Conservation (phyloP, 1,140 invertebrate species). For the Luehdorfia chinensis region DNA sequence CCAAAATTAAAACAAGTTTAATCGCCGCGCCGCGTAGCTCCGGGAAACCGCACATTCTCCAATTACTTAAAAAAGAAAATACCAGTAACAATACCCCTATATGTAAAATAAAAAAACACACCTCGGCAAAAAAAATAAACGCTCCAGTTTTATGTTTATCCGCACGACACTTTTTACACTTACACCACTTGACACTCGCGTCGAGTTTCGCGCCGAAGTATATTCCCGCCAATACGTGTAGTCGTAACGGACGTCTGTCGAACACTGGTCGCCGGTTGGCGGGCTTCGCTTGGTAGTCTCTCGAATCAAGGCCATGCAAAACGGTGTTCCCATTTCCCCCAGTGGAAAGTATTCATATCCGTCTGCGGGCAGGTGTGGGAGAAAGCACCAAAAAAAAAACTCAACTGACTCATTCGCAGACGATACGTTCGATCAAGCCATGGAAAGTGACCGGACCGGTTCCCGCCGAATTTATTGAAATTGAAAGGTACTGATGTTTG, state of each 20-base stretch:
- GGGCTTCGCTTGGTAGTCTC: conserved; percentile 30
- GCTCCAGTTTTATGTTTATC: conserved; percentile 61
- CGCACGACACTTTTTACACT: conserved; percentile 34
- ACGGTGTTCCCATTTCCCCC: conserved; percentile 69
- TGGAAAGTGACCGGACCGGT: conserved; percentile 70
- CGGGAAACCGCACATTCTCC: conserved; percentile 1
- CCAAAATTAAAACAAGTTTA: conserved; percentile 22
- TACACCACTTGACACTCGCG: conserved; percentile 51
- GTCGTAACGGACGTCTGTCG: conserved; percentile 26
- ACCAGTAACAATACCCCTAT: background rate
- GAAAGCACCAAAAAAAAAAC: conserved; percentile 72
- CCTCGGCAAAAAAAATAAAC: conserved; percentile 44
- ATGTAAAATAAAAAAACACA: conserved; percentile 39
- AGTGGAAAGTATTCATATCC: conserved; percentile 74
- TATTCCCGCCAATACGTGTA: conserved; percentile 30
- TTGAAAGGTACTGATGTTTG: conserved; percentile 32
- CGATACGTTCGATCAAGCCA: conserved; percentile 30
- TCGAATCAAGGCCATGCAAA: conserved; percentile 71
- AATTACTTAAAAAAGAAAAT: conserved; percentile 13
- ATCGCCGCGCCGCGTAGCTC: too few relatives aligned
- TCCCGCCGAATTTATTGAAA: conserved; percentile 39
- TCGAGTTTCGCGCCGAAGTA: conserved; percentile 37
- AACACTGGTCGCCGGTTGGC: conserved; percentile 43
- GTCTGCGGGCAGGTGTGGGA: conserved; percentile 70
- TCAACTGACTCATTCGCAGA: conserved; percentile 64